Evolutionary conservation across 2,888 invertebrate genomes (phyloP), one percentile per base, ranked within the genome.

Genomic region (Junonia oenone): DNA sequence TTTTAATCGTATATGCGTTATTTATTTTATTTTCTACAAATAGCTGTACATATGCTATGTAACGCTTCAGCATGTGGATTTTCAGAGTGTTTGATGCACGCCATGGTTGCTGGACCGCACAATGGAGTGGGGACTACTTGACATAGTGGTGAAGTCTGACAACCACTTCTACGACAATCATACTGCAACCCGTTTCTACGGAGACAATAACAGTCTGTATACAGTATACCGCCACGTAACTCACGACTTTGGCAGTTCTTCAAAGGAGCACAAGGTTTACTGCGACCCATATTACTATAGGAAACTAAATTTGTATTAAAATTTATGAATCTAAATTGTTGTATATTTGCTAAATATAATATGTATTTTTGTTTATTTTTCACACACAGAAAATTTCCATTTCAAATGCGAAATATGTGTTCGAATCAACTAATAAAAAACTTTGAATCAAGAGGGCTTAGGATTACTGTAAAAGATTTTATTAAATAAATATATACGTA

Each of bases 141-240:
- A 60, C 89, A 90, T 2, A 75, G 71, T 0, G 83, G 72, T 1
- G 83, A 83, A 48, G 77, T 78, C 59, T 89, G 88, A 63, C 92
- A 91, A 29, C 86, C 89, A 51, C 76, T 86, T 58, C 92, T 78
- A 8, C 84, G 86, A 63, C 92, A 92, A 55, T 91, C 88, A 58
- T 91, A 90, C 65, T 92, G 92, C 26, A 92, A 71, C 0, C 92
- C 92, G 63, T 92, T 92, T 53, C 92, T 80, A 22, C 91, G 90
- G 31, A 91, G 76, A 62, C 92, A 92, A 59, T 79, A 80, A 63
- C 92, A 92, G 55, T 92, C 91, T 0, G 85, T 88, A 57, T 87
- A 88, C 8, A 92, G 70, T 40, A 88, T 69, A 15, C 92, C 83
- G 6, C 89, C 90, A 43, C 91, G 78, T 15, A 92, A 75, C 63